phyloP scores from a whole-genome alignment of 2,113 vertebrate species.

The Poecilia latipinna region DNA sequence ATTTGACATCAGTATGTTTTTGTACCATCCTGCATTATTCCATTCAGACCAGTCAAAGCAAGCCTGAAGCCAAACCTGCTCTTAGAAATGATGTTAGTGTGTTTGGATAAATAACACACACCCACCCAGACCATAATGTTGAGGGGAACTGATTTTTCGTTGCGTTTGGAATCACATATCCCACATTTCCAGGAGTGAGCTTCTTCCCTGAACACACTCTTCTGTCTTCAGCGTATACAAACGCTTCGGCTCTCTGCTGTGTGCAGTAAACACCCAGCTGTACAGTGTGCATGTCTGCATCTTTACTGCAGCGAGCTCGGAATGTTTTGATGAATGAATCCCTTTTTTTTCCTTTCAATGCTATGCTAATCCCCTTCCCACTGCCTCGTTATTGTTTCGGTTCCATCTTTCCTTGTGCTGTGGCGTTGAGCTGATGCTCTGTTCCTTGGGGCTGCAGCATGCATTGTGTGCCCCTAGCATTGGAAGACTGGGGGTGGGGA shows the following conservation, averaged over 20 bases:
- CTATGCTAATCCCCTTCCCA: constrained; percentile 60
- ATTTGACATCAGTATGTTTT: neutral
- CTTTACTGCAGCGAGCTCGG: constrained; percentile 26
- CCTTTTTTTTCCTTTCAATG: constrained; percentile 38
- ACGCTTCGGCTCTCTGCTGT: neutral
- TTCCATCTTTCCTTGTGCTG: constrained; percentile 3
- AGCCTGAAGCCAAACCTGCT: neutral
- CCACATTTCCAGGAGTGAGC: constrained; percentile 8
- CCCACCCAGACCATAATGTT: too few relatives aligned
- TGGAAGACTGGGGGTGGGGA: constrained; percentile 6
- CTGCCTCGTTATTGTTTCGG: constrained; percentile 28
- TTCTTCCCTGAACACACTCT: neutral
- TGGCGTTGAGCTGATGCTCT: constrained; percentile 49
- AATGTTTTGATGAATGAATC: constrained; percentile 50
- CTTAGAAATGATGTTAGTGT: too few relatives aligned
- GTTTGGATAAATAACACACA: too few relatives aligned
- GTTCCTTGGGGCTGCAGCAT: constrained; percentile 57
- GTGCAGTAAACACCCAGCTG: constrained; percentile 1
- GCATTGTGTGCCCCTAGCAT: constrained; percentile 61
- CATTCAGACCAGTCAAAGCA: neutral
- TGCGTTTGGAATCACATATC: neutral
- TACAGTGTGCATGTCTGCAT: constrained; percentile 27
- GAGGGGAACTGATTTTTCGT: too few relatives aligned
- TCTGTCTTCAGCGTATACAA: neutral
- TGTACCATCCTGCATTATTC: neutral